These are phyloP conservation scores for Pherbina coryleti DNA, from an alignment of 2,888 invertebrate genomes.

Conservation along the genomic window DNA sequence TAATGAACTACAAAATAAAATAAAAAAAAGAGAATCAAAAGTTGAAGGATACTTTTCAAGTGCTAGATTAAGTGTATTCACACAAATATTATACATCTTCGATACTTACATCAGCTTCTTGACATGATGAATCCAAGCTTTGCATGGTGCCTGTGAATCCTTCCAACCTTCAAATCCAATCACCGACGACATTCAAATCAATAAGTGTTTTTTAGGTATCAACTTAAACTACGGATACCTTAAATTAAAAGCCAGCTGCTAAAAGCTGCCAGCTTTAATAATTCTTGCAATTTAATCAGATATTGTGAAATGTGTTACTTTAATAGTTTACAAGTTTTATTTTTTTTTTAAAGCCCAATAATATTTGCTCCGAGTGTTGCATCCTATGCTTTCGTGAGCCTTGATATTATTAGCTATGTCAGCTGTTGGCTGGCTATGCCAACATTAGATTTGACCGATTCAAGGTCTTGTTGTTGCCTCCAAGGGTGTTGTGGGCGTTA, in stretches of 20 bases:
- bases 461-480: neutral
- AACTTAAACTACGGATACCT: constrained; percentile 9
- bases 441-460: neutral
- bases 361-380: no score
- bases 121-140: constrained; percentile 77
- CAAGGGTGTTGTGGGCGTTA: neutral
- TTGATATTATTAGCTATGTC: neutral
- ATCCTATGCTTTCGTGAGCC: neutral
- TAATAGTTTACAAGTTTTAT: neutral
- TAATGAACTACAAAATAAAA: constrained; percentile 62
- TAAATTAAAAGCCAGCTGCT: neutral
- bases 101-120: constrained; percentile 76
- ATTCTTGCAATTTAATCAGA: no score
- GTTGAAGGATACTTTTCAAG: neutral
- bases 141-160: constrained; percentile 73
- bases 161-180: constrained; percentile 56
- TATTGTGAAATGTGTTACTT: neutral
- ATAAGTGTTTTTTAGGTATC: neutral
- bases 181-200: constrained; percentile 65
- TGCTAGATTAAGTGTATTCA: neutral
- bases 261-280: no score
- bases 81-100: neutral
- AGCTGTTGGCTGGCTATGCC: neutral
- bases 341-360: neutral
- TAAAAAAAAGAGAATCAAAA: neutral